These are phyloP conservation scores for Acipenser transmontanus DNA, from an alignment of 2,797 vertebrate genomes.

Conservation along the genomic window DNA sequence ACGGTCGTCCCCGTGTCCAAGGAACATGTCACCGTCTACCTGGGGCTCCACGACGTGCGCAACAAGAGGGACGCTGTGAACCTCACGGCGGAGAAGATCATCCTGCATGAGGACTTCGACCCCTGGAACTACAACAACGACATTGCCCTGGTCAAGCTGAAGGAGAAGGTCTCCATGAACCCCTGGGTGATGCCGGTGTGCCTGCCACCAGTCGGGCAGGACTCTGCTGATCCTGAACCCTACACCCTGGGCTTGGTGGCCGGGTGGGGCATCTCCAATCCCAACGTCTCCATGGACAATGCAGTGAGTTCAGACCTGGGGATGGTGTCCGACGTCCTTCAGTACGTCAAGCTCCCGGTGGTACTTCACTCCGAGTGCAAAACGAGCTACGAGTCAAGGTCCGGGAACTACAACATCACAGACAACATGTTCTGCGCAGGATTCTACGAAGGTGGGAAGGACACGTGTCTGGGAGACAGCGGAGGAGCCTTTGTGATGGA, in stretches of 20 bases:
- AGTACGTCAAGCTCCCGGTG: conserved; percentile 89
- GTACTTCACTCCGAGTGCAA: conserved; percentile 79
- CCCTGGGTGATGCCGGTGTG: conserved; percentile 71
- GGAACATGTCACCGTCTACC: conserved; percentile 70
- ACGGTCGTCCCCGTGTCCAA: conserved; percentile 73
- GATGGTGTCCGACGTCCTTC: conserved; percentile 72
- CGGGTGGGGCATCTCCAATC: conserved; percentile 86
- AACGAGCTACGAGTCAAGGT: conserved; percentile 81
- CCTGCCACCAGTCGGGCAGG: conserved; percentile 60
- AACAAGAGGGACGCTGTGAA: conserved; percentile 61
- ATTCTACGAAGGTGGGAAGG: conserved; percentile 80
- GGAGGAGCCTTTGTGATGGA: conserved; percentile 85
- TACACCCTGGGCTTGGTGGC: conserved; percentile 82
- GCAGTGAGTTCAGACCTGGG: conserved; percentile 56
- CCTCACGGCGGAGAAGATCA: conserved; percentile 63
- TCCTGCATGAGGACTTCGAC: conserved; percentile 83
- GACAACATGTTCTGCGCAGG: conserved; percentile 95
- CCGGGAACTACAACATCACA: conserved; percentile 81
- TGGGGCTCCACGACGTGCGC: conserved; percentile 71
- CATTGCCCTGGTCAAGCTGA: conserved; percentile 82
- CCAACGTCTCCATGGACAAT: conserved; percentile 64
- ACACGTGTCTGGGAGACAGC: conserved; percentile 94
- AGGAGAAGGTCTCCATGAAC: conserved; percentile 57
- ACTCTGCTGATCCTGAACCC: conserved; percentile 56
- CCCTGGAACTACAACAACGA: conserved; percentile 89